A percentile compares a stretch with the other conserved stretches of the same genome.
Conservation (phyloP, 35 echinoderm and acorn worm genomes). For the Diadema setosum region DNA sequence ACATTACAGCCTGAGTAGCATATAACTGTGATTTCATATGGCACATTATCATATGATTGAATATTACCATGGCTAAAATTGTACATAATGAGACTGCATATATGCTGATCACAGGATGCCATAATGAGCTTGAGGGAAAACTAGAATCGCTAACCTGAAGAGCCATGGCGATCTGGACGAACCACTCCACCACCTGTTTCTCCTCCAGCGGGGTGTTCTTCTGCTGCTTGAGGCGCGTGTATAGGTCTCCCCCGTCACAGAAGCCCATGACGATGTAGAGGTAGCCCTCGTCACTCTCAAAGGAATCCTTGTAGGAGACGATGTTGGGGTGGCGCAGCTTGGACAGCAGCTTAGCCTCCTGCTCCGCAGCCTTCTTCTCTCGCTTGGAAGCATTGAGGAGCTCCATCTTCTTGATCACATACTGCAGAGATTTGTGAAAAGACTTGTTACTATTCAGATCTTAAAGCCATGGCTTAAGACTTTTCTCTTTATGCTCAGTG, state of each 20-base stretch:
- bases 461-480: no score
- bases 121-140: no score
- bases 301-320: conserved; percentile 96
- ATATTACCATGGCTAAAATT: no score
- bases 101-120: no score
- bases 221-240: conserved; percentile 83
- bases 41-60: no score
- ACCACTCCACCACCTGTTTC: conserved; percentile 98
- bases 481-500: no score
- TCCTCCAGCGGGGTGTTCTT: conserved; percentile 75
- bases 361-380: conserved; percentile 92
- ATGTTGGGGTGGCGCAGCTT: conserved; percentile 95
- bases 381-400: conserved; percentile 78
- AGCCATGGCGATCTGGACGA: conserved; percentile 99
- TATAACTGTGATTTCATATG: no score
- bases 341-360: conserved; percentile 95
- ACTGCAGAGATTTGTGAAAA: no score
- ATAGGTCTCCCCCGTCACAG: conserved; percentile 94
- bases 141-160: conserved; percentile 68
- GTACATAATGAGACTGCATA: no score
- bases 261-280: conserved; percentile 98
- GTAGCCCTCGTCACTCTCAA: conserved; percentile 91
- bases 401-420: conserved; percentile 98
- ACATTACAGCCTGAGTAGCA: no score
- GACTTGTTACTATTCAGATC: no score